Evolutionary conservation across 2,888 invertebrate genomes (phyloP), one percentile per base, ranked within the genome.

Genomic region (Polyommatus icarus): DNA sequence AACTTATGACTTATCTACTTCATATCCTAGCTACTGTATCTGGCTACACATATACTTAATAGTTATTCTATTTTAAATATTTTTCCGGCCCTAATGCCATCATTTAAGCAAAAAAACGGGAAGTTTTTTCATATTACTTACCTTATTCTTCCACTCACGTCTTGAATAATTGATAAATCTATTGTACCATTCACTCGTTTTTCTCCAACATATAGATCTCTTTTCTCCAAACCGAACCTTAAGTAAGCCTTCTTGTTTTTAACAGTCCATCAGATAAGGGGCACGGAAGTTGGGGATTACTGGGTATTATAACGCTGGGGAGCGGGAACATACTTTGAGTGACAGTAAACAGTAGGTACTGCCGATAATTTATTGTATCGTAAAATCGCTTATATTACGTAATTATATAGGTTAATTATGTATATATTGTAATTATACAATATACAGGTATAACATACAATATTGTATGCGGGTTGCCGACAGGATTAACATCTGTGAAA

Each of bases 281-380:
- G 5, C 75, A 32, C 75, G 75, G 75, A 75, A 75, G 54, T 75
- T 18, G 29, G 20, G 75, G 75, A 75, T 75, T 75, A 75, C 7
- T 24, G 24, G 29, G 75, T 29, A 75, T 75, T 75, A 75, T 54
- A 75, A 75, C 46, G 24, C 75, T 18, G 29, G 50, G 7, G 73
- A n/a, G n/a, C n/a, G n/a, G n/a, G n/a, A n/a, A 50, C 20, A 20
- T 20, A 15, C 18, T 50, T 24, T 75, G 75, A 75, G 29, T 54
- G 75, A 75, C 75, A 75, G 54, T 20, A 29, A 67, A 24, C 24
- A 75, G 75, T n/a, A n/a, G n/a, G n/a, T 72, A 18, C 29, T 10
- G 20, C 29, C 40, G 29, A 75, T 75, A 75, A 75, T 50, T 75
- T 29, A 50, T 29, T 18, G 29, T 50, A 12, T 75, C 40, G 10